These are phyloP conservation scores for Trichoplusia ni DNA, from an alignment of 1,140 invertebrate genomes.

Conservation along the genomic window DNA sequence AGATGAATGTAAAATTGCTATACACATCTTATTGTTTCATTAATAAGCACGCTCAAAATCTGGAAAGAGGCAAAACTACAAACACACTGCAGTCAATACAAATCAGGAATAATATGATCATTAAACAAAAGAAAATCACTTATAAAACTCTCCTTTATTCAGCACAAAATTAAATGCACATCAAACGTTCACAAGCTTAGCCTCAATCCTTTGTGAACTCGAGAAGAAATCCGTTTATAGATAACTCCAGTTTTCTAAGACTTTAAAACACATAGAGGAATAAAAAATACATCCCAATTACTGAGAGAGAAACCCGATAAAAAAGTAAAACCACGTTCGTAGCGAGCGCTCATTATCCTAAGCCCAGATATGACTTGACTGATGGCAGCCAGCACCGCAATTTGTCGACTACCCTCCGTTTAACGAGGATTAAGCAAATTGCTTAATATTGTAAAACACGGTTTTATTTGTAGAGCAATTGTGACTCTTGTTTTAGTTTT, in stretches of 20 bases:
- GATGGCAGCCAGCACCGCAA: conserved; percentile 20
- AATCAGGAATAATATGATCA: too few relatives aligned
- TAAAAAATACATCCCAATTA: conserved; percentile 33
- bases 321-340: conserved; percentile 21
- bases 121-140: too few relatives aligned
- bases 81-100: too few relatives aligned
- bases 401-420: conserved; percentile 31
- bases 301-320: conserved; percentile 7
- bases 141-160: background rate
- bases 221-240: conserved; percentile 4
- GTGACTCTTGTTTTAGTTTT: conserved; percentile 13
- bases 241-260: conserved; percentile 13
- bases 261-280: conserved; percentile 22
- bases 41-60: too few relatives aligned
- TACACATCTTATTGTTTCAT: too few relatives aligned
- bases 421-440: conserved; percentile 33
- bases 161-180: conserved; percentile 15
- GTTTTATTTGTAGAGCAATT: too few relatives aligned
- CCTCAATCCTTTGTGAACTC: conserved; percentile 9
- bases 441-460: conserved; percentile 34
- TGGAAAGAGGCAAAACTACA: too few relatives aligned
- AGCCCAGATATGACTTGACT: conserved; percentile 33
- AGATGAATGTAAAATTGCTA: too few relatives aligned
- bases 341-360: conserved; percentile 30
- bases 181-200: conserved; percentile 11